A percentile compares a stretch with the other conserved stretches of the same genome.
phyloP scores from a whole-genome alignment of 2,797 vertebrate species.

The Enteromius fasciolatus region DNA sequence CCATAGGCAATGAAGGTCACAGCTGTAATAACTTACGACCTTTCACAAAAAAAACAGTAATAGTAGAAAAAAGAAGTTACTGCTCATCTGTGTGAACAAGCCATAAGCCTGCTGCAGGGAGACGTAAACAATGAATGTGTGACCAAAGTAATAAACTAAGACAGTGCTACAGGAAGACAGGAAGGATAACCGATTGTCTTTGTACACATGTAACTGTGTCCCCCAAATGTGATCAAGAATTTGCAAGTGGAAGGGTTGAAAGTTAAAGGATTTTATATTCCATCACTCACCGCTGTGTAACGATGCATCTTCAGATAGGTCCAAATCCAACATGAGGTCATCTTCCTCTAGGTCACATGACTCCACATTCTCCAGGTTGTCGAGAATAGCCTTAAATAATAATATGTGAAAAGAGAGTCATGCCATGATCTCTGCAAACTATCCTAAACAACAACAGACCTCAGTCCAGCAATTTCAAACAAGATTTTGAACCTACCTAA shows the following conservation, averaged over 20 bases:
- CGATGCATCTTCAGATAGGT: conserved; percentile 86
- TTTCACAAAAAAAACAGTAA: too few relatives aligned
- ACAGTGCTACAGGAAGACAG: neutral
- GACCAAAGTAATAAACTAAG: neutral
- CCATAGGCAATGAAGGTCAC: neutral
- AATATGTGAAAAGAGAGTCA: conserved; percentile 11
- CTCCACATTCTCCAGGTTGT: conserved; percentile 90
- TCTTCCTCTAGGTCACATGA: conserved; percentile 95
- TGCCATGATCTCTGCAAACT: neutral
- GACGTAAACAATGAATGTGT: neutral
- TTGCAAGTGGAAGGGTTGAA: neutral
- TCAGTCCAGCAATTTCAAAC: neutral
- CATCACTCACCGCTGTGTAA: conserved; percentile 81
- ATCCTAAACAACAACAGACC: neutral
- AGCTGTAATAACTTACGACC: neutral
- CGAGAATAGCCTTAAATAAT: conserved; percentile 85
- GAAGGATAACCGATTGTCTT: neutral
- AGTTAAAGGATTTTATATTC: neutral
- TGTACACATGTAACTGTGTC: neutral
- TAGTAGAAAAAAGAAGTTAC: neutral
- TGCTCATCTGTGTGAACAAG: neutral
- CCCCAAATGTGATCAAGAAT: neutral
- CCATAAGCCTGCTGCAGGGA: neutral
- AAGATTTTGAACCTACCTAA: neutral
- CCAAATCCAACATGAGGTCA: conserved; percentile 95